Conservation (phyloP, 2,797 vertebrate genomes). For the Sebastolobus alascanus region DNA sequence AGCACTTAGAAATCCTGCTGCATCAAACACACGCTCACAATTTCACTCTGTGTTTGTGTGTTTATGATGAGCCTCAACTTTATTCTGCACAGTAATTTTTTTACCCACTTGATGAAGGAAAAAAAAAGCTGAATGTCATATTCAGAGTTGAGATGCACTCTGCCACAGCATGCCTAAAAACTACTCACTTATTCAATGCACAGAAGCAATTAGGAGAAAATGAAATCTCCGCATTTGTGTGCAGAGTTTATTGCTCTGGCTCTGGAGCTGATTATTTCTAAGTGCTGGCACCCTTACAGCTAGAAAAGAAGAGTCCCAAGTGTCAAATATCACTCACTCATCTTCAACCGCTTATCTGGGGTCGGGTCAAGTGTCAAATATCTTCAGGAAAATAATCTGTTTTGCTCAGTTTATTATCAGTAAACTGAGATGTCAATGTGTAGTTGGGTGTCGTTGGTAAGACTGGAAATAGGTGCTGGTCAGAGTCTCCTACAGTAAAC, state of each 20-base stretch:
- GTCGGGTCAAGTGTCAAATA: constrained; percentile 8
- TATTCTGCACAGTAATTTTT: constrained; percentile 29
- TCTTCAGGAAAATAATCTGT: constrained; percentile 44
- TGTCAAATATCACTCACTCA: background rate
- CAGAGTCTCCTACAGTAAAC: constrained; percentile 4
- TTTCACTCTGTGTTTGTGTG: constrained; percentile 25
- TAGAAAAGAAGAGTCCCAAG: background rate
- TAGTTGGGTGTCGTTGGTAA: background rate
- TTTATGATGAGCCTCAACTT: constrained; percentile 15
- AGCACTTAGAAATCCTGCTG: constrained; percentile 45
- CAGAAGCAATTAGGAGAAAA: constrained; percentile 62
- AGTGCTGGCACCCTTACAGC: constrained; percentile 10
- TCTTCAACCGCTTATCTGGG: too few species aligned
- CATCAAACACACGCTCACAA: constrained; percentile 17
- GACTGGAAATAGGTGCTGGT: background rate
- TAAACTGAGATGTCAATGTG: constrained; percentile 16
- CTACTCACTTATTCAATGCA: constrained; percentile 53
- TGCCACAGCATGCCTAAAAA: constrained; percentile 36
- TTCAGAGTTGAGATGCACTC: constrained; percentile 20
- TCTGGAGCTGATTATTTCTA: constrained; percentile 46
- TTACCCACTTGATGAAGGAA: constrained; percentile 20
- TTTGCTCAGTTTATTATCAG: constrained; percentile 24
- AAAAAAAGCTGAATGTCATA: constrained; percentile 1
- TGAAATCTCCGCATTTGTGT: constrained; percentile 43
- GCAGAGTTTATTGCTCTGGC: constrained; percentile 38